Evolutionary conservation across 2,888 invertebrate species (phyloP), one percentile per base, ranked within the genome.

Genomic region (Eurytoma adleriae): DNA sequence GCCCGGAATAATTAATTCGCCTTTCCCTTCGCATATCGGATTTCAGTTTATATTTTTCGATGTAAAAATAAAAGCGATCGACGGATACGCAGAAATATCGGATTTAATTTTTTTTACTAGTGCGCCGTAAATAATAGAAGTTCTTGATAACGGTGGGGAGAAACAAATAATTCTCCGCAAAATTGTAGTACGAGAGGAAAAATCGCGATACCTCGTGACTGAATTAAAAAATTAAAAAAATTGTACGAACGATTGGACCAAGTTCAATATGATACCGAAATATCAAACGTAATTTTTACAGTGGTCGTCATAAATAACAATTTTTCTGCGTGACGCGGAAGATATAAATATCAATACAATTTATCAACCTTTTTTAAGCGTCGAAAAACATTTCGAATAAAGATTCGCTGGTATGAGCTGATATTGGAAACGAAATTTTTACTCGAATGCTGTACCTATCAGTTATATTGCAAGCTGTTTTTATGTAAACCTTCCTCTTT

Each of bases 321-420:
- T 50, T 68, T 48, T 40, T 27, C 27, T 57, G 30, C 13, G 20
- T 30, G 24, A 3, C 2, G 20, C 48, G 54, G 18, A 52, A 13
- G 61, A 54, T 76, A 48, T 54, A 62, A 54, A 69, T 52, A 68
- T 61, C 68, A 30, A 69, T 69, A 54, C 69, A 54, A 76, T 69
- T 76, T 70, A 54, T 76, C 69, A 76, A 69, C 30, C n/a, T 76
- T 76, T 61, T 76, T 62, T 48, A 48, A 27, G 14, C 2, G 61
- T 52, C 61, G 62, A 24, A 69, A 76, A 50, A 5, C 40, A 30
- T 52, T 30, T 30, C 62, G 30, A 61, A 69, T 69, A 76, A 76
- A 40, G 62, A 62, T 76, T 70, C 52, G 56, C 2, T 69, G n/a
- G 18, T 13, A 12, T 3, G 54, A 30, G 27, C 16, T 14, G 30